Evolutionary conservation across 2,113 vertebrate genomes (phyloP).

Genomic region (Ivindomyrus marchei): DNA sequence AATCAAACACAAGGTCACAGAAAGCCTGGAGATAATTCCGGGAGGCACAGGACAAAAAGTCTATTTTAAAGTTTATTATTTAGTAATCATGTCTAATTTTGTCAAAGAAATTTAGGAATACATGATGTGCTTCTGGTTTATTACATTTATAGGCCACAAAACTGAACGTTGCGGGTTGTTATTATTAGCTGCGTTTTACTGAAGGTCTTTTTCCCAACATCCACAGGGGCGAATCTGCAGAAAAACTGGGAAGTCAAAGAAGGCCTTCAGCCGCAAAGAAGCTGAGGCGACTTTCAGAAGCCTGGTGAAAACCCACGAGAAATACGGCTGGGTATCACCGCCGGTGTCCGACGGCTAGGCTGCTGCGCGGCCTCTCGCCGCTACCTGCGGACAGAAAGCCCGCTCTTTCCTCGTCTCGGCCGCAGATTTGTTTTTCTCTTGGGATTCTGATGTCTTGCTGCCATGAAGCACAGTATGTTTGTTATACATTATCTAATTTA

Average conservation of each 20-base stretch:
- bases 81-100: neutral
- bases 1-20: neutral
- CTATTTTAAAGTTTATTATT: neutral
- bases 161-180: neutral
- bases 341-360: slow-evolving; percentile 93
- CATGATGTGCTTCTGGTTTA: neutral
- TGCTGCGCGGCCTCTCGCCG: neutral
- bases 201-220: slow-evolving; percentile 27
- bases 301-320: slow-evolving; percentile 98
- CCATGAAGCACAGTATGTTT: slow-evolving; percentile 58
- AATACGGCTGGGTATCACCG: slow-evolving; percentile 97
- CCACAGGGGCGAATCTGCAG: slow-evolving; percentile 92
- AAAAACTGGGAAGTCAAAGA: slow-evolving; percentile 98
- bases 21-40: neutral
- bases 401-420: slow-evolving; percentile 61
- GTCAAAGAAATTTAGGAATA: neutral
- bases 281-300: slow-evolving; percentile 98
- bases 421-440: slow-evolving; percentile 60
- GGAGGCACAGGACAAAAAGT: neutral
- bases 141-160: neutral
- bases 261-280: slow-evolving; percentile 98
- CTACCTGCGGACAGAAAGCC: slow-evolving; percentile 35
- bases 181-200: neutral
- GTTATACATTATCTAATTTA: neutral
- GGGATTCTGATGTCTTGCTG: slow-evolving; percentile 60